Base-by-base conservation (phyloP, 2,797 vertebrate genomes). In the Nannoperca obscura region DNA sequence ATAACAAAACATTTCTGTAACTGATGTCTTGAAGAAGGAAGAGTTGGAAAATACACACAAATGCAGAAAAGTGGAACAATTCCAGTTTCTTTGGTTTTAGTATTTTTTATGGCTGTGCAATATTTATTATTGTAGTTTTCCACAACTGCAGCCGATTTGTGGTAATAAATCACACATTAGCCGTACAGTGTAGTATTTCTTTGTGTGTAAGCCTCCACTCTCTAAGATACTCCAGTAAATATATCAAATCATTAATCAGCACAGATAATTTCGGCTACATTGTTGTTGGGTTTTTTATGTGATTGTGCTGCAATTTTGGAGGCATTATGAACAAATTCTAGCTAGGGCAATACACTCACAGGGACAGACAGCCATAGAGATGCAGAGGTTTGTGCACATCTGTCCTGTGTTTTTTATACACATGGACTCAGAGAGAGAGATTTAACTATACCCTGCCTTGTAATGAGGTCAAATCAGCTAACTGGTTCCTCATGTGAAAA, bases 391-490 rank as follows among this genome's bases (percentile, higher is more conserved):
- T 69, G 36, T 65, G 82, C 86, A 91, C 88, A 92, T 90, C 88
- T 92, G 90, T 86, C 80, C 76, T 74, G 67, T 38, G 24, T 80
- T 69, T 71, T 67, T 59, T 30, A 74, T 63, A 80, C 64, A 82
- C 71, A 86, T 83, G 58, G 46, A 52, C 71, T 70, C 74, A 75
- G 55, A 64, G 44, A 66, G 57, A 78, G 80, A 90, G 88, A 89
- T 90, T 93, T 90, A 87, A 81, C 81, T 74, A 69, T 15, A 7
- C 55, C 38, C 65, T 75, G 81, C 71, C 75, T 66, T 77, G 74
- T 81, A 91, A 89, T 90, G 78, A 90, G 90, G 87, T 93, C 87
- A 91, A 83, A 88, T 84, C 81, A 83, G 77, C 64, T 77, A 89
- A 85, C 76, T 87, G 81, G 22, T 80, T 83, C 78, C 76, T 72